Conservation (phyloP, 2,113 vertebrate genomes). For the Ondatra zibethicus region DNA sequence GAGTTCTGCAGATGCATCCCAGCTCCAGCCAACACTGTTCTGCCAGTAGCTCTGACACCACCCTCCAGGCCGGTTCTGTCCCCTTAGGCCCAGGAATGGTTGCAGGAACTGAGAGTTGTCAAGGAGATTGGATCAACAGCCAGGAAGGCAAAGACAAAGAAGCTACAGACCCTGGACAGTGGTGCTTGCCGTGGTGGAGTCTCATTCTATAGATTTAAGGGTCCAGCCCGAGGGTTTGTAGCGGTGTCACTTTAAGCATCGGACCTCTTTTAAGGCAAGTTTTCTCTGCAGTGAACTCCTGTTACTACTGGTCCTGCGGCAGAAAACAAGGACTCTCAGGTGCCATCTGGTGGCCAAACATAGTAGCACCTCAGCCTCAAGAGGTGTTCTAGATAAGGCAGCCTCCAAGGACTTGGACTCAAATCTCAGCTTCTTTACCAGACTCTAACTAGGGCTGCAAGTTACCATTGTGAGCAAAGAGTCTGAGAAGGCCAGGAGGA, state of each 20-base stretch:
- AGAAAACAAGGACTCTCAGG: background rate
- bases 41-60: constrained; percentile 72
- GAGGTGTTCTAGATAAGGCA: accelerated
- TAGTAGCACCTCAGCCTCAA: background rate
- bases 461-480: background rate
- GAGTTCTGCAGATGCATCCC: constrained; percentile 60
- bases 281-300: constrained; percentile 67
- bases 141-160: background rate
- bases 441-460: background rate
- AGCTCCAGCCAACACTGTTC: background rate
- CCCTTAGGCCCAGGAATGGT: constrained; percentile 32
- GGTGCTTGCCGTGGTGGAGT: background rate
- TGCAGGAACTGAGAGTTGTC: background rate
- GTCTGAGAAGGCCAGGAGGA: background rate
- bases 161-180: background rate
- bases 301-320: constrained; percentile 22
- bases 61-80: constrained; percentile 36
- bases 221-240: background rate
- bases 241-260: constrained; percentile 75
- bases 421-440: background rate
- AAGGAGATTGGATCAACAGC: constrained; percentile 11
- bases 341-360: constrained; percentile 67
- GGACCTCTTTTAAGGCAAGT: constrained; percentile 72
- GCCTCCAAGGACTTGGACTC: background rate
- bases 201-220: background rate